Base-by-base conservation (phyloP, 2,797 vertebrate species). In the Crocidura indochinensis region DNA sequence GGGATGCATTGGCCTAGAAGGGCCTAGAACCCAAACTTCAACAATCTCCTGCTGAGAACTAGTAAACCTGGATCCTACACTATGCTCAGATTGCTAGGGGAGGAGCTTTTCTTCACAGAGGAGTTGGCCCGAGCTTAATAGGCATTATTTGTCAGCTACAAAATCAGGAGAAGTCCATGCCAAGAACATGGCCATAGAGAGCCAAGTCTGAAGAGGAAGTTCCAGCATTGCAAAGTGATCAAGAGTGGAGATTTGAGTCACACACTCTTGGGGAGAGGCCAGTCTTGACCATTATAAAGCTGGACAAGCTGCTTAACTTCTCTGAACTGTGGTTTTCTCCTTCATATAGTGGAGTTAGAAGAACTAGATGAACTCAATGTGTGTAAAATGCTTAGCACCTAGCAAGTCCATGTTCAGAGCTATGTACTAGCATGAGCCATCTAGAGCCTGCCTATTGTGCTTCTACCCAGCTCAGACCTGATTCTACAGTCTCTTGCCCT, bases 361-460 rank as follows among this genome's bases (percentile, higher is more conserved):
- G 20, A 9, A 46, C 53, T 1, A 38, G 8, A 46, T 31, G 31
- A 69, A 19, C 27, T 19, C 8, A 7, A 20, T 31, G 5, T 8
- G 72, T 31, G 2, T n/a, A 10, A 53, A 49, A 19, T 8, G 19
- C n/a, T 46, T 22, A 31, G 62, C 15, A 7, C 60, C 67, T 1
- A 1, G 1, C 1, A 12, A 10, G 3, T 8, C 6, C 12, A 51
- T 4, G 1, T 20, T 22, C 19, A 1, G 8, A 47, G 26, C 71
- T 2, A 1, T 0, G 4, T 4, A 1, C 51, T 10, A 7, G 15
- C n/a, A 2, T 29, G 27, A 0, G 20, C 38, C 62, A 26, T 26
- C 26, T 27, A 44, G n/a, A 15, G 4, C 9, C 6, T 0, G 6
- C 12, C 11, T 5, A 10, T 31, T 2, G 3, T 10, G 73, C 53